Evolutionary conservation across 2,113 vertebrate species (phyloP).

Genomic region (Myotis yumanensis): DNA sequence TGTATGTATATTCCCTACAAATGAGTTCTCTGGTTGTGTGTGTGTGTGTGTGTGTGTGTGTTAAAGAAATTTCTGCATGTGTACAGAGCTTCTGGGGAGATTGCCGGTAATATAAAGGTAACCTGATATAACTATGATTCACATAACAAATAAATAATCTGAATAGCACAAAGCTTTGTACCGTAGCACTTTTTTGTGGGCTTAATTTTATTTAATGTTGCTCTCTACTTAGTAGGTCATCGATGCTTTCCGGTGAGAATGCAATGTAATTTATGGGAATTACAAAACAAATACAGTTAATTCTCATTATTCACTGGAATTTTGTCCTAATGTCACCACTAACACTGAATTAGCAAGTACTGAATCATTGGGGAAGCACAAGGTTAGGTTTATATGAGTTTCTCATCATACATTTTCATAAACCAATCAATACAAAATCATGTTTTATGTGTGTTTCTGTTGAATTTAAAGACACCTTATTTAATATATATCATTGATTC

Average conservation of each 20-base stretch:
- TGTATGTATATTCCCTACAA: background rate
- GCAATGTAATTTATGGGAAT: background rate
- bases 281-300: background rate
- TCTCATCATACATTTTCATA: background rate
- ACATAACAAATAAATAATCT: background rate
- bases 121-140: background rate
- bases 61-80: background rate
- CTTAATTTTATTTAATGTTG: conserved; percentile 6
- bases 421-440: background rate
- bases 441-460: background rate
- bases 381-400: background rate
- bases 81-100: background rate
- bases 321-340: background rate
- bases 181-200: background rate
- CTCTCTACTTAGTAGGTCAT: background rate
- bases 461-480: background rate
- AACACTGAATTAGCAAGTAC: background rate
- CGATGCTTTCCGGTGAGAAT: background rate
- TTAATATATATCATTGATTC: background rate
- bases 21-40: background rate
- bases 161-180: background rate
- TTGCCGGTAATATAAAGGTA: background rate
- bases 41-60: background rate
- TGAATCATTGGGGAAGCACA: background rate
- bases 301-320: background rate